Evolutionary conservation across 2,888 invertebrate species (phyloP), one percentile per base, ranked within the genome.

Genomic region (Junonia oenone): DNA sequence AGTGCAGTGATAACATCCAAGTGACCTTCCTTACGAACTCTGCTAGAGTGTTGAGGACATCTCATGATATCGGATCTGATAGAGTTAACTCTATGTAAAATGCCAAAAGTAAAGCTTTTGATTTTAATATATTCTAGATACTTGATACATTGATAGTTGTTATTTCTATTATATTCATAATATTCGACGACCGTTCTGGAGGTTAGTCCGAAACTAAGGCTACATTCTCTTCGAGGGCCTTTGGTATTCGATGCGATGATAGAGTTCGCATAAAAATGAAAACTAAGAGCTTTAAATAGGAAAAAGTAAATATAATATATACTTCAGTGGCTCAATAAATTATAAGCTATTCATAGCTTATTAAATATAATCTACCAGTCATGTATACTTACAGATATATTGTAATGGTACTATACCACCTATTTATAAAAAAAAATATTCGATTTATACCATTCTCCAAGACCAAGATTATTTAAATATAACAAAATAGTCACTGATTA

Each of bases 241-340:
- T 81, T 63, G 83, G 77, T 82, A 81, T 81, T 82, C 75, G 69
- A 76, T 78, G 86, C 84, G 85, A 74, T 75, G 71, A 67, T 78
- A 81, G 74, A 72, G 75, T 76, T 87, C 82, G 86, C 80, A 78
- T 79, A 64, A 79, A 77, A 59, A 85, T 81, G 83, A 88, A 85
- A 87, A 83, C 83, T 90, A 90, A 90, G 90, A 91, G 91, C 91
- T 91, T 91, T 91, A 91, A 91, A 89, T 91, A 91, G 90, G 81
- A 78, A 87, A 87, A 76, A 83, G 81, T 83, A 81, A 83, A 82
- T 81, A 81, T 83, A 80, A 75, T 80, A 83, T 83, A 83, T 81
- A 88, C 82, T 88, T 87, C 85, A 81, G 81, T 78, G 79, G 89
- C 89, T 90, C 89, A 89, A 87, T 83, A 81, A 83, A 78, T 73